A percentile compares a stretch with the other conserved stretches of the same genome.
Conservation (phyloP, 1,140 invertebrate genomes). For the Pogonomyrmex barbatus region DNA sequence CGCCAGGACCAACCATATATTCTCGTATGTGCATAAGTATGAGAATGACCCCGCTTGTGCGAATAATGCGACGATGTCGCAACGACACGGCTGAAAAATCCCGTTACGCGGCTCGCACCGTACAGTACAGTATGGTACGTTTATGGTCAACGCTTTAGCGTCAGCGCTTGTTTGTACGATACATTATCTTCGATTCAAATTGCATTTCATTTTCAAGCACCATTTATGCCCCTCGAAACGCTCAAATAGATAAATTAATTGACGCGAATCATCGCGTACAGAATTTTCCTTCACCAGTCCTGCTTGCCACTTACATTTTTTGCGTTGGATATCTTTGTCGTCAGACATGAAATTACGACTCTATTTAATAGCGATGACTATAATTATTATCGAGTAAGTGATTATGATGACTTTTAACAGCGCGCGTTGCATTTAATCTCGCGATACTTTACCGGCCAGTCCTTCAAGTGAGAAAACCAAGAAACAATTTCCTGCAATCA, state of each 20-base stretch:
- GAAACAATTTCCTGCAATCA: neutral
- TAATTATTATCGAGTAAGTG: neutral
- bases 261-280: neutral
- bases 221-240: neutral
- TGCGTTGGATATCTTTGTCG: neutral
- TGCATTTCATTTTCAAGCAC: slow-evolving; percentile 17
- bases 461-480: neutral
- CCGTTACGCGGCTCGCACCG: slow-evolving; percentile 31
- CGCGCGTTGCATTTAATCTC: neutral
- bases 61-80: slow-evolving; percentile 46
- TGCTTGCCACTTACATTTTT: neutral
- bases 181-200: neutral
- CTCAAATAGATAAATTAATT: neutral
- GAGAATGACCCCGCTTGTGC: slow-evolving; percentile 60
- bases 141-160: neutral
- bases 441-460: neutral
- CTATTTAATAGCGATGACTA: neutral
- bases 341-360: neutral
- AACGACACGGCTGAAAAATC: slow-evolving; percentile 50
- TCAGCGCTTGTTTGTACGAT: neutral
- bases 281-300: neutral
- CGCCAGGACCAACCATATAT: neutral
- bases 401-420: neutral
- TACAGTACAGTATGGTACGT: neutral
- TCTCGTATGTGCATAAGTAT: slow-evolving; percentile 27